Evolutionary conservation across 2,888 invertebrate genomes (phyloP).

Genomic region (Lithophane semibrunnea): DNA sequence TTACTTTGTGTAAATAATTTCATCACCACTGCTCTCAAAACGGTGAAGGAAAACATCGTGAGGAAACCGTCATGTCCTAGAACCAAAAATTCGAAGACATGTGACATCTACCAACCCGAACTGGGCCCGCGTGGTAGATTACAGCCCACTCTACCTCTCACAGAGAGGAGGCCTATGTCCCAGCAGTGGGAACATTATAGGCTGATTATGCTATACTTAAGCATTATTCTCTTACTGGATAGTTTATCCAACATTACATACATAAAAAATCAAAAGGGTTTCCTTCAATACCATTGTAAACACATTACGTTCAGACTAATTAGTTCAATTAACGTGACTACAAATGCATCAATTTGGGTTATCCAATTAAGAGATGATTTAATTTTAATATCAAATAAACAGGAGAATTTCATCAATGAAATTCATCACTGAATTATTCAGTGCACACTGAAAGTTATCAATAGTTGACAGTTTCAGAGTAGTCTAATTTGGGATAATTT

Average conservation of each 20-base stretch:
- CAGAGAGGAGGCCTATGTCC: too few species aligned
- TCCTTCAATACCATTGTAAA: constrained; percentile 44
- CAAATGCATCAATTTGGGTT: constrained; percentile 77
- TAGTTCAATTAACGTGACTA: constrained; percentile 75
- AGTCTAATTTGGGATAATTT: constrained; percentile 21
- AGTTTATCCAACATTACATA: constrained; percentile 34
- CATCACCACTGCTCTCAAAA: too few species aligned
- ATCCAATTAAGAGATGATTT: constrained; percentile 75
- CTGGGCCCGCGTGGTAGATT: too few species aligned
- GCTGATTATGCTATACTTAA: too few species aligned
- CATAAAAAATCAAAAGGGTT: constrained; percentile 51
- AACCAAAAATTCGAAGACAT: too few species aligned
- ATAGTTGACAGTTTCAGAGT: constrained; percentile 17
- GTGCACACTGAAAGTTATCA: constrained; percentile 35
- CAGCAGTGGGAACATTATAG: too few species aligned
- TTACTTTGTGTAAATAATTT: too few species aligned
- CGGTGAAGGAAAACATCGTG: too few species aligned
- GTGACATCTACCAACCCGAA: too few species aligned
- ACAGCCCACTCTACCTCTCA: too few species aligned
- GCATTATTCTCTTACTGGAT: background rate
- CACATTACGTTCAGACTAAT: constrained; percentile 69
- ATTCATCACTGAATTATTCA: constrained; percentile 47
- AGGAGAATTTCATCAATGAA: constrained; percentile 37
- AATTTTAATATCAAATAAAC: constrained; percentile 74
- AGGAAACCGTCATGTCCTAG: too few species aligned